Conservation (phyloP, 2,797 vertebrate genomes). For the Percopsis omiscomaycus region DNA sequence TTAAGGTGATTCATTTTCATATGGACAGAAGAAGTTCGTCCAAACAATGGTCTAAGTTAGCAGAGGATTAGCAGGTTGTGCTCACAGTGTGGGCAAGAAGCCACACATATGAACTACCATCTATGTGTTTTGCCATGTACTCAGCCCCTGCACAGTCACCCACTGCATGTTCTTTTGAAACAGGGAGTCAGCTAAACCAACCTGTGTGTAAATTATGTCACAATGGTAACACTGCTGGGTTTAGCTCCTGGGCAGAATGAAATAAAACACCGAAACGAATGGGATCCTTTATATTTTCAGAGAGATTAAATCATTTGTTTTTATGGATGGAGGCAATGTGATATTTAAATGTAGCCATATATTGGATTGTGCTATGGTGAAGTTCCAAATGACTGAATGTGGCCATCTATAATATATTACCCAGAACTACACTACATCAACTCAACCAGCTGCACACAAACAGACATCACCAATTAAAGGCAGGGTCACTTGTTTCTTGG, state of each 20-base stretch:
- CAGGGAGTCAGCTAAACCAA: background rate
- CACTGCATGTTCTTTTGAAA: background rate
- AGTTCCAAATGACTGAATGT: background rate
- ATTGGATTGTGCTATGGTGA: background rate
- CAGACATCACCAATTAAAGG: constrained; percentile 4
- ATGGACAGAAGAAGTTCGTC: too few species aligned
- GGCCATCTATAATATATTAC: constrained; percentile 19
- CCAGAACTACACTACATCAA: background rate
- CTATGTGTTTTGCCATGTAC: too few species aligned
- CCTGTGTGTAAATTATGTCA: too few species aligned
- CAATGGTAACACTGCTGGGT: background rate
- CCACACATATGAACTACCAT: background rate
- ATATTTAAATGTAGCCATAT: constrained; percentile 1
- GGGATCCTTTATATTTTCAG: background rate
- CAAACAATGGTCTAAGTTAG: too few species aligned
- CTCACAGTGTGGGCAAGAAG: background rate
- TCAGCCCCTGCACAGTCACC: background rate
- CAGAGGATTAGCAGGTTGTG: too few species aligned
- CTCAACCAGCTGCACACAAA: background rate
- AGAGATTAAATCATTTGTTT: constrained; percentile 19
- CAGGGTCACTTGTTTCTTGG: too few species aligned
- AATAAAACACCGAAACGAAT: too few species aligned
- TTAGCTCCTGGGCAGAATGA: too few species aligned
- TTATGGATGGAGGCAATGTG: constrained; percentile 1
- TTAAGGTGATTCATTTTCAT: too few species aligned